Base-by-base conservation (phyloP, 37 sponge, comb jelly and placozoan species). In the Ephydatia muelleri region DNA sequence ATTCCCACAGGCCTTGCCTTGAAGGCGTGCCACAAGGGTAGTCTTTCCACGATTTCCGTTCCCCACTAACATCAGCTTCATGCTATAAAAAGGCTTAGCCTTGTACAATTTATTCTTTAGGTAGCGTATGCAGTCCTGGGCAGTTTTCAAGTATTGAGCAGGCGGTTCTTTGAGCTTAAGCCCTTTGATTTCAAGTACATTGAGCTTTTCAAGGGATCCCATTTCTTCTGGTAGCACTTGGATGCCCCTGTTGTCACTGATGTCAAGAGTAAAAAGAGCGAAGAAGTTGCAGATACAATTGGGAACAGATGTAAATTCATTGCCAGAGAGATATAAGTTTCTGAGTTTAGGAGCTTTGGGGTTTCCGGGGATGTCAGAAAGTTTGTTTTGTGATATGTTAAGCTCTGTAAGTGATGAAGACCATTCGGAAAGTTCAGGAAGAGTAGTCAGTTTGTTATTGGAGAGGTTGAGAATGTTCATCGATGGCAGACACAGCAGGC, bases 1-100 rank as follows among this genome's bases (percentile, higher is more conserved):
- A 75, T 94, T 89, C 25, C 79, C 84, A 81, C 82, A 84, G 14
- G 90, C 90, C 34, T 83, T 84, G 3, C 93, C 93, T 70, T 88
- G 95, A 0, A 97, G 93, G 47, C 95, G 89, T 38, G 84, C 89
- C 23, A 97, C 96, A 5, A 97, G 85, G 0, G 95, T 97, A 19
- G 95, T 89, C 81, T 97, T 97, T 3, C 98, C 98, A 26, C 90
- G 64, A 12, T 83, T 70, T 57, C 86, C 91, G 19, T 83, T 71
- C 16, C 98, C 98, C 21, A 97, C 92, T 19, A 97, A 84, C 88
- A 97, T 91, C 21, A 97, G 86, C 81, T 97, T 97, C 98, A 97
- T 97, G 40, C 87, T 82, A 68, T 93, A 95, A 74, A 86, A 93
- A 2, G 86, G 89, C 38, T 83, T 80, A 37, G 89, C 85, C 49